These are phyloP conservation scores for Hemicentrotus pulcherrimus DNA, from an alignment of 35 echinoderm and acorn worm species.

Conservation along the genomic window DNA sequence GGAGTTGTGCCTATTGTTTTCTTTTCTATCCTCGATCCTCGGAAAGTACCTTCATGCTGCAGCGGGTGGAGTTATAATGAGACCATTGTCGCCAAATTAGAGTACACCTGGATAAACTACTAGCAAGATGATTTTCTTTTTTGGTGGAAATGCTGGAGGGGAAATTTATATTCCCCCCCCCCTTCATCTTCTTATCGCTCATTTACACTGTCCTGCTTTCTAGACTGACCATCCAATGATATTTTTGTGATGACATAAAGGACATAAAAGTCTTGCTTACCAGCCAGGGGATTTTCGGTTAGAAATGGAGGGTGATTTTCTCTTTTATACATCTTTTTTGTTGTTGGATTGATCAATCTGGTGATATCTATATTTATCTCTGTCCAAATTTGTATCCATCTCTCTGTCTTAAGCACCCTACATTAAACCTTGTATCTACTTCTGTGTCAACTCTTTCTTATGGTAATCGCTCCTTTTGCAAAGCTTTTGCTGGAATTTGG, in stretches of 20 bases:
- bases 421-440: too few species aligned
- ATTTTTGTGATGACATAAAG: neutral
- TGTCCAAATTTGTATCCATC: too few species aligned
- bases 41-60: neutral
- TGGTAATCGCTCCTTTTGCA: too few species aligned
- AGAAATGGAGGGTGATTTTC: too few species aligned
- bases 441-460: too few species aligned
- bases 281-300: too few species aligned
- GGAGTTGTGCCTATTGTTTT: neutral
- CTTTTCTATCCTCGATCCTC: neutral
- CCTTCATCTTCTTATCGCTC: neutral
- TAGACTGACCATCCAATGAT: neutral
- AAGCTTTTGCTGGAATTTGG: too few species aligned
- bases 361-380: too few species aligned
- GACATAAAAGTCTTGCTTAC: neutral
- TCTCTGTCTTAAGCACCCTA: too few species aligned
- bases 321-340: too few species aligned
- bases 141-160: neutral
- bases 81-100: constrained; percentile 1
- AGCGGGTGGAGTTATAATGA: neutral
- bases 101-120: neutral
- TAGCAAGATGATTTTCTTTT: neutral
- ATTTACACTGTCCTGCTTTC: neutral
- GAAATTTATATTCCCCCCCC: neutral
- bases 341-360: too few species aligned